Percentiles rank a stretch among this genome's conserved stretches.
phyloP scores from a whole-genome alignment of 2,113 vertebrate genomes.

The Apodemus speciosus region DNA sequence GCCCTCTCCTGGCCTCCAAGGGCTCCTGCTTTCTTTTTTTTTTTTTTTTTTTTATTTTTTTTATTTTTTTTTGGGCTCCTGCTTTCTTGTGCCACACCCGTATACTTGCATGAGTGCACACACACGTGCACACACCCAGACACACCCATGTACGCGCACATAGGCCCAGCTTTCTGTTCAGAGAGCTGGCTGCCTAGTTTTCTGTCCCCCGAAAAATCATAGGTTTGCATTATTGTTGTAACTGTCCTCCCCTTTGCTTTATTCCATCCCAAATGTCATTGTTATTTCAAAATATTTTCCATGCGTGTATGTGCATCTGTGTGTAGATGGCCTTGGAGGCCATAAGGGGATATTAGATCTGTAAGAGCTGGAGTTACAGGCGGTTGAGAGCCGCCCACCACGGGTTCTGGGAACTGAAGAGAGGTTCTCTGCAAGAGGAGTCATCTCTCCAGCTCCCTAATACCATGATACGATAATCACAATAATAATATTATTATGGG shows the following conservation, averaged over 20 bases:
- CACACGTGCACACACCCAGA: neutral
- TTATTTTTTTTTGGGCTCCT: too few relatives aligned
- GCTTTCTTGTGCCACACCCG: neutral
- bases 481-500: neutral
- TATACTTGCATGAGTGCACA: neutral
- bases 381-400: neutral
- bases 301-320: neutral
- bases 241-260: neutral
- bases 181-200: neutral
- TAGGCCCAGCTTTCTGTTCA: neutral
- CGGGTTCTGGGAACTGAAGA: neutral
- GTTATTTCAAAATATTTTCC: neutral
- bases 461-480: neutral
- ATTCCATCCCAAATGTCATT: neutral
- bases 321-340: neutral
- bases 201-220: neutral
- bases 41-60: too few relatives aligned
- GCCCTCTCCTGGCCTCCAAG: neutral
- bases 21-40: neutral
- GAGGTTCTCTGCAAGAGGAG: neutral
- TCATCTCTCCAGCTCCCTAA: neutral
- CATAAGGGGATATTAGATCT: neutral
- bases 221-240: neutral
- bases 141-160: neutral
- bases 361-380: neutral